Percentiles rank a stretch among this genome's conserved stretches.
phyloP scores from a whole-genome alignment of 2,888 invertebrate genomes.

The Diaphora mendica region DNA sequence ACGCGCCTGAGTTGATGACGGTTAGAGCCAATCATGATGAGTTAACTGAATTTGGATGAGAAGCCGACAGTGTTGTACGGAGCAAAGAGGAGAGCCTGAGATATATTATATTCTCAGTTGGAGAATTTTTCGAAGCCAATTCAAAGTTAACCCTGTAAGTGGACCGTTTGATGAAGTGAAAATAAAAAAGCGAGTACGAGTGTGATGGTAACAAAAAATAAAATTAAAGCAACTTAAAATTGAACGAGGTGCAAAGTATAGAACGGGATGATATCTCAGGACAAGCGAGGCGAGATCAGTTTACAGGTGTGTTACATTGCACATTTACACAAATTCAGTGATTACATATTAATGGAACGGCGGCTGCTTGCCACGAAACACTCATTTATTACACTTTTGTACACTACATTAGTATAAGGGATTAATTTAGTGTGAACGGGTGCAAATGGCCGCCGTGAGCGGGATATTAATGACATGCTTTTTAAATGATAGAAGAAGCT shows the following conservation, averaged over 20 bases:
- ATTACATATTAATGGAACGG: conserved; percentile 65
- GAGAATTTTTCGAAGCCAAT: conserved; percentile 83
- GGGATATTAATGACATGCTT: conserved; percentile 83
- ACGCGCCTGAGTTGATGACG: conserved; percentile 69
- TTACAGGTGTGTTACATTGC: conserved; percentile 83
- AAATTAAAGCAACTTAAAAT: conserved; percentile 84
- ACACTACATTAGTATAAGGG: conserved; percentile 20
- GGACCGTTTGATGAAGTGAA: conserved; percentile 86
- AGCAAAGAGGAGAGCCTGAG: conserved; percentile 96
- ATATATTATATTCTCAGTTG: conserved; percentile 85
- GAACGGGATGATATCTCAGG: conserved; percentile 85
- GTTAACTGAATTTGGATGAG: conserved; percentile 83
- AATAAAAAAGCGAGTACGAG: conserved; percentile 83
- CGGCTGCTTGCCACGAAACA: conserved; percentile 61
- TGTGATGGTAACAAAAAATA: conserved; percentile 82
- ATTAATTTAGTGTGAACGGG: conserved; percentile 42
- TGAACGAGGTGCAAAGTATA: conserved; percentile 85
- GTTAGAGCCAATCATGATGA: conserved; percentile 86
- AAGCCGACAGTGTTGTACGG: conserved; percentile 91
- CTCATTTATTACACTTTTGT: conserved; percentile 14
- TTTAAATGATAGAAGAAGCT: conserved; percentile 82
- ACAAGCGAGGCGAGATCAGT: conserved; percentile 85
- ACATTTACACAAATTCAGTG: conserved; percentile 83
- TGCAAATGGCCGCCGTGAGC: conserved; percentile 66
- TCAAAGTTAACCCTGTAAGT: conserved; percentile 86